These are phyloP conservation scores for Trissolcus basalis DNA, from an alignment of 1,140 invertebrate genomes.

Conservation along the genomic window DNA sequence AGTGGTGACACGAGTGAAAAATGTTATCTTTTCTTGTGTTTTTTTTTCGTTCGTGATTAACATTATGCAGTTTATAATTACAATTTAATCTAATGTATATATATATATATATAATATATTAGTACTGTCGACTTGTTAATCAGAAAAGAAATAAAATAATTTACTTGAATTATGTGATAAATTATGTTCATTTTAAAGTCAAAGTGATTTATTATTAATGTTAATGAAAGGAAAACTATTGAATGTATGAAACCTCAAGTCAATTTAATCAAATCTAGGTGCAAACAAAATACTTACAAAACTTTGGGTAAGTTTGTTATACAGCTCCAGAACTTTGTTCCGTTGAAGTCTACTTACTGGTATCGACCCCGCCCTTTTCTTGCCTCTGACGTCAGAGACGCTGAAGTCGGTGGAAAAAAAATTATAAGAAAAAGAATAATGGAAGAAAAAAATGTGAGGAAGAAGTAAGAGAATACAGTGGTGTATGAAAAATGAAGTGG, in stretches of 20 bases:
- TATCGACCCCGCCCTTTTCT: conserved; percentile 5
- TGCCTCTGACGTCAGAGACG: conserved; percentile 21
- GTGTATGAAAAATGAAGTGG: conserved; percentile 8
- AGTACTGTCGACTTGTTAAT: too few species aligned
- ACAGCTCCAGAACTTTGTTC: conserved; percentile 9
- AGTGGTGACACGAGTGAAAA: too few species aligned
- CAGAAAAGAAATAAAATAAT: too few species aligned
- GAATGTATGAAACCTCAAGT: neutral
- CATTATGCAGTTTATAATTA: too few species aligned
- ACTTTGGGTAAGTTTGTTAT: conserved; percentile 13
- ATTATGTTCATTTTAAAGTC: too few species aligned
- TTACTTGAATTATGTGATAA: too few species aligned
- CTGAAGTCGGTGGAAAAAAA: conserved; percentile 5
- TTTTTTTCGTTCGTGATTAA: too few species aligned
- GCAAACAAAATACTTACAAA: conserved; percentile 22
- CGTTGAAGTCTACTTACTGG: conserved; percentile 17
- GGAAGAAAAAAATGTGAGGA: neutral
- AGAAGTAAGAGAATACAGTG: conserved; percentile 10
- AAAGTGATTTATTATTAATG: too few species aligned
- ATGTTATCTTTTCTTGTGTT: too few species aligned
- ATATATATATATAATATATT: too few species aligned
- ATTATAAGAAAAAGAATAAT: neutral
- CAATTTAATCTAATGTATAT: too few species aligned
- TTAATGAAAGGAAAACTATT: neutral
- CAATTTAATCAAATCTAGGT: conserved; percentile 12